phyloP scores from a whole-genome alignment of 37 sponge, comb jelly and placozoan species.

The Halichondria panicea region DNA sequence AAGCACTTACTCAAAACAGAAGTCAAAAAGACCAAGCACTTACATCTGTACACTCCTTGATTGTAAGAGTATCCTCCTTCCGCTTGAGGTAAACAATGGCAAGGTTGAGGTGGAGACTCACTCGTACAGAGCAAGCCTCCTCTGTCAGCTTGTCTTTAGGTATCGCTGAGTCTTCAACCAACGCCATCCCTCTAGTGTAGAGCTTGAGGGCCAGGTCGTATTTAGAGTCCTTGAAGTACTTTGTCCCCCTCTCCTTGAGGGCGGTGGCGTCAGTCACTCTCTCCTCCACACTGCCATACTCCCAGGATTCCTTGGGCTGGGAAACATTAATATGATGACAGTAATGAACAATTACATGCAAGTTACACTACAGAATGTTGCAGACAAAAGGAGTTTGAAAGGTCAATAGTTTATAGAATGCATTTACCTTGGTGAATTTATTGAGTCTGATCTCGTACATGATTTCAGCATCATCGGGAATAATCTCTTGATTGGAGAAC shows the following conservation, averaged over 20 bases:
- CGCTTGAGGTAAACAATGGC: conserved; percentile 83
- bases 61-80: conserved; percentile 37
- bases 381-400: too few species aligned
- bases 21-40: not conserved
- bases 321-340: not conserved
- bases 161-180: conserved; percentile 49
- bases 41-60: conserved; percentile 73
- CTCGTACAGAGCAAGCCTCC: conserved; percentile 31
- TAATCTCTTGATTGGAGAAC: conserved; percentile 40
- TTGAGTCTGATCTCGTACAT: conserved; percentile 67
- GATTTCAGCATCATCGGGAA: conserved; percentile 75
- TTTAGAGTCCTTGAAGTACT: conserved; percentile 78
- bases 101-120: conserved; percentile 74
- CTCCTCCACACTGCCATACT: conserved; percentile 78
- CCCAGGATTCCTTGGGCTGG: conserved; percentile 61
- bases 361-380: not conserved
- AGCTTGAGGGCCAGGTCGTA: conserved; percentile 75
- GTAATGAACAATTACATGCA: not conserved
- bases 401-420: not conserved
- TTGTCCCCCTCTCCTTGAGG: conserved; percentile 84
- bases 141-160: conserved; percentile 71
- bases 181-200: conserved; percentile 67
- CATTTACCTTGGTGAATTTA: conserved; percentile 63
- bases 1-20: not conserved
- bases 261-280: conserved; percentile 61